A percentile compares a stretch with the other conserved stretches of the same genome.
Conservation (phyloP, 2,113 vertebrate species). For the Plectropomus leopardus region DNA sequence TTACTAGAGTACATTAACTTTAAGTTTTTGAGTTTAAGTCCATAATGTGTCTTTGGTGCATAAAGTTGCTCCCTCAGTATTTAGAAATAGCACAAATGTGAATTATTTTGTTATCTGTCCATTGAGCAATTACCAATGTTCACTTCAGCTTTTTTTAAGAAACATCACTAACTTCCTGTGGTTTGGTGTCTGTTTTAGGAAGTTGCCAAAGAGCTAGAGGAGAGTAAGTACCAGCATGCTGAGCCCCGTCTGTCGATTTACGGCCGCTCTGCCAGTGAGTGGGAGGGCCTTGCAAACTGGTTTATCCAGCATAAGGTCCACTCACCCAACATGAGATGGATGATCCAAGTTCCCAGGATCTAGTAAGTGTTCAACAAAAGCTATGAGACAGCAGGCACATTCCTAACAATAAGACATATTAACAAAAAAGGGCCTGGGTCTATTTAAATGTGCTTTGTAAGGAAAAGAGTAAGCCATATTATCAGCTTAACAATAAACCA, state of each 20-base stretch:
- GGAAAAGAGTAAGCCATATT: too few species aligned
- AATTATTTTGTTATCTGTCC: neutral
- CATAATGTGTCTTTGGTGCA: neutral
- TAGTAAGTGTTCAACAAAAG: conserved; percentile 89
- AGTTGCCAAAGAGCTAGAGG: conserved; percentile 93
- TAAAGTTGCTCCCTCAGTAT: neutral
- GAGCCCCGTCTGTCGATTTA: conserved; percentile 97
- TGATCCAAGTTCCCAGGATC: conserved; percentile 98
- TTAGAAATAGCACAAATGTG: neutral
- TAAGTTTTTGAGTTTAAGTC: neutral
- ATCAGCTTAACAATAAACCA: neutral
- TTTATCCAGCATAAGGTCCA: conserved; percentile 96
- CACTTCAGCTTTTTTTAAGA: conserved; percentile 28
- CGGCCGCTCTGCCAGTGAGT: conserved; percentile 91
- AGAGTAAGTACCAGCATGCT: conserved; percentile 96
- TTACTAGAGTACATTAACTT: neutral
- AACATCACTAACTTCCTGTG: conserved; percentile 21
- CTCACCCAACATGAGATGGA: conserved; percentile 97
- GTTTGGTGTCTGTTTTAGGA: conserved; percentile 84
- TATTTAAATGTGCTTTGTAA: neutral
- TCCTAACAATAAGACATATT: neutral
- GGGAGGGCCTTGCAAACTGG: conserved; percentile 91
- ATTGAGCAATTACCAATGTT: neutral
- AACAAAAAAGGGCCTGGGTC: too few species aligned
- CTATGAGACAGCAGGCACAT: neutral